phyloP scores from a whole-genome alignment of 2,113 vertebrate genomes.

The Pithys albifrons region DNA sequence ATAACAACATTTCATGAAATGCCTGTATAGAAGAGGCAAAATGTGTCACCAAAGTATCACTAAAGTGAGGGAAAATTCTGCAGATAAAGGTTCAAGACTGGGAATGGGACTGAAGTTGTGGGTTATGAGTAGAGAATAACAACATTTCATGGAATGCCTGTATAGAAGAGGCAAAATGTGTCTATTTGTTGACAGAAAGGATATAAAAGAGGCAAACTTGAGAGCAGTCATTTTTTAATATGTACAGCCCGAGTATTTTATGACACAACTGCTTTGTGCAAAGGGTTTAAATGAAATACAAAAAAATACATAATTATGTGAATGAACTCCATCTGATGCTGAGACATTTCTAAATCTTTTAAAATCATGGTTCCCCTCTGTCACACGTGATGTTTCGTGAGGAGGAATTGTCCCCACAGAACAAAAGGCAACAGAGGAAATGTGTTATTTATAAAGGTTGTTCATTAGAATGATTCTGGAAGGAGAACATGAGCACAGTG shows the following conservation, averaged over 20 bases:
- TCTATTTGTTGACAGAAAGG: slow-evolving; percentile 39
- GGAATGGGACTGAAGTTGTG: slow-evolving; percentile 39
- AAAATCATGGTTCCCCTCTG: not conserved
- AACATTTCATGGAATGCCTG: slow-evolving; percentile 50
- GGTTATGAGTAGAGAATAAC: slow-evolving; percentile 3
- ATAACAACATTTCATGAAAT: slow-evolving; percentile 56
- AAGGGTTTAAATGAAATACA: not conserved
- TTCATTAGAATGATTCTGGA: slow-evolving; percentile 15
- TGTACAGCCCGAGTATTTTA: slow-evolving; percentile 2
- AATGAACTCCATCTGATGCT: not conserved
- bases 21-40: slow-evolving; percentile 39
- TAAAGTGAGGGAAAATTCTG: slow-evolving; percentile 39
- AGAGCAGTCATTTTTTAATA: slow-evolving; percentile 56
- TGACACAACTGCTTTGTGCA: not conserved
- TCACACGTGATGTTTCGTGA: not conserved
- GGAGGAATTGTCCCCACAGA: not conserved
- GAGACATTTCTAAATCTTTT: not conserved
- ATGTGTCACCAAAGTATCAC: not conserved
- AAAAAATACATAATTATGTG: not conserved
- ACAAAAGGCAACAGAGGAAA: slow-evolving; percentile 29
- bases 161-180: slow-evolving; percentile 57
- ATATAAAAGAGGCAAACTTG: slow-evolving; percentile 30
- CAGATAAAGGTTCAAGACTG: slow-evolving; percentile 41
- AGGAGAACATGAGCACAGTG: slow-evolving; percentile 22
- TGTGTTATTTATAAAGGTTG: slow-evolving; percentile 33